Evolutionary conservation across 37 sponge, comb jelly and placozoan genomes (phyloP).

Genomic region (Tethya wilhelma): DNA sequence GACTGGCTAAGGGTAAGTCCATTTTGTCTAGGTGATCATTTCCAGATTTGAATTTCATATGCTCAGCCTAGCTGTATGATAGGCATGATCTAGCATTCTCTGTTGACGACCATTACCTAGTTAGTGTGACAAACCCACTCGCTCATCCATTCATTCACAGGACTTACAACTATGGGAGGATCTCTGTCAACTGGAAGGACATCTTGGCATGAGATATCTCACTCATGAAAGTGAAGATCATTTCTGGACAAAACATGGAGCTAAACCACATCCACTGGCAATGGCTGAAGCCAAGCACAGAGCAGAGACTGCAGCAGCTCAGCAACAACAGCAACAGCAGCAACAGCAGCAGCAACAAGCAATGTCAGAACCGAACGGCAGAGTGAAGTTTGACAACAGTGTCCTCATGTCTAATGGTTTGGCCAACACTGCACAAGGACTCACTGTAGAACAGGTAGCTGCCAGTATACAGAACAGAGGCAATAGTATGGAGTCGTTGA

Average conservation of each 20-base stretch:
- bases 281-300: slow-evolving; percentile 7
- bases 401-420: no score
- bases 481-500: background rate
- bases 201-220: slow-evolving; percentile 71
- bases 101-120: background rate
- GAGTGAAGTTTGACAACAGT: no score
- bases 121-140: background rate
- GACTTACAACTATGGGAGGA: slow-evolving; percentile 76
- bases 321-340: no score
- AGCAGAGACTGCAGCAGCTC: slow-evolving; percentile 11
- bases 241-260: slow-evolving; percentile 71
- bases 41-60: no score
- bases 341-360: no score
- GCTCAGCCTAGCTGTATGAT: no score
- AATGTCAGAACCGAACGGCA: no score
- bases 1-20: slow-evolving; percentile 86
- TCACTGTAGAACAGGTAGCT: background rate
- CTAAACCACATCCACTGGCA: slow-evolving; percentile 58
- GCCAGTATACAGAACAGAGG: background rate
- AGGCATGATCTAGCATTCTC: background rate
- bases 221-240: slow-evolving; percentile 85
- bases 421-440: background rate
- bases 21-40: background rate
- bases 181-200: slow-evolving; percentile 72
- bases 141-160: slow-evolving; percentile 17